phyloP scores from a whole-genome alignment of 2,888 invertebrate species.

The Drosophila nr. perissopoda region DNA sequence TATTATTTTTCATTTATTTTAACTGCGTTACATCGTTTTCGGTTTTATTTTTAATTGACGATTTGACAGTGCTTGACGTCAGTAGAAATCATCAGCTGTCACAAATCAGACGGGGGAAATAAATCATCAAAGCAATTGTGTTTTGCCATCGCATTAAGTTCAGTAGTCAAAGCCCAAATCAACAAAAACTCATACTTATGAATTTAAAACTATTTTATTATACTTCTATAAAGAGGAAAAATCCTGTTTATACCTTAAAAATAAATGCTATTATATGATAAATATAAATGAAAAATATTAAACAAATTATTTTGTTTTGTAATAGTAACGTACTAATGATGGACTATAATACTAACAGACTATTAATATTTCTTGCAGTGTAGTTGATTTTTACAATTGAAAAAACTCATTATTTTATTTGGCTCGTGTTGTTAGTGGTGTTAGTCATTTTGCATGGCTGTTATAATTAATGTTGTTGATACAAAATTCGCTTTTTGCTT shows the following conservation, averaged over 20 bases:
- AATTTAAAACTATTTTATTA: background rate
- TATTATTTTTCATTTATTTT: constrained; percentile 32
- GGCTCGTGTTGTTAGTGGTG: constrained; percentile 45
- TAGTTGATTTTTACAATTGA: constrained; percentile 49
- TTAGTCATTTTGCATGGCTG: constrained; percentile 54
- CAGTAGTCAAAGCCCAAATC: background rate
- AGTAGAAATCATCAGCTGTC: constrained; percentile 27
- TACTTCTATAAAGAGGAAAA: background rate
- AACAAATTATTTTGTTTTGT: background rate
- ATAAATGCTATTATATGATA: background rate
- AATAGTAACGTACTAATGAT: background rate
- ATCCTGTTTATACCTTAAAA: background rate
- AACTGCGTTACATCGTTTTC: constrained; percentile 16
- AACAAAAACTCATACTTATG: background rate
- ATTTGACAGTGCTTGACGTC: constrained; percentile 58
- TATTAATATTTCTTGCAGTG: constrained; percentile 46
- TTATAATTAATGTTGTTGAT: constrained; percentile 80
- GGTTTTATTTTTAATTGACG: constrained; percentile 48
- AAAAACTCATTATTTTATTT: constrained; percentile 68
- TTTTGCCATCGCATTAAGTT: background rate
- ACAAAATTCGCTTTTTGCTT: constrained; percentile 58
- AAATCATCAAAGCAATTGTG: constrained; percentile 25
- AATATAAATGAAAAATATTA: background rate
- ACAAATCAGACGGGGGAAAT: constrained; percentile 12
- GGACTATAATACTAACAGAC: background rate